Evolutionary conservation across 1,140 invertebrate species (phyloP), one percentile per base, ranked within the genome.

Genomic region (Eulimnadia texana): DNA sequence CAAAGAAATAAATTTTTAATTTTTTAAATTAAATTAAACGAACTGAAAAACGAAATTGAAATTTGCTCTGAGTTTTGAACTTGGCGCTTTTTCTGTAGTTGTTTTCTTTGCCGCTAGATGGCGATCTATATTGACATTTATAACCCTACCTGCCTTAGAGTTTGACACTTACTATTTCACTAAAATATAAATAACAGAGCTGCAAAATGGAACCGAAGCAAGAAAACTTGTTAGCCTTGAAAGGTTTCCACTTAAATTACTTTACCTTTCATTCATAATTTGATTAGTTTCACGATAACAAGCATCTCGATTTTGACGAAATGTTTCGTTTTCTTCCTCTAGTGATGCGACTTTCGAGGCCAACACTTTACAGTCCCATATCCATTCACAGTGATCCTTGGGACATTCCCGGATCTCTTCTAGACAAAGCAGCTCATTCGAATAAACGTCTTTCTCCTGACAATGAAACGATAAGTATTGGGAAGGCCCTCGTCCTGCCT

Each of bases 401-500:
- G 33, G 33, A 42, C 16, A 42, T 42, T 16, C 6, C 33, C 6
- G 33, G 6, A 16, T 42, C 33, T 6, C 16, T 42, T 6, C 33
- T 42, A 16, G 16, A 42, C 33, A 6, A 16, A 42, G 16, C 33
- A 6, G 33, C 33, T 16, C 33, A 42, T 16, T 42, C 33, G 16
- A 42, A 42, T 16, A 42, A 16, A 16, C 33, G 6, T 9, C 33
- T 42, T 9, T 42, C 33, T 16, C 33, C 6, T 6, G 33, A 42
- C 6, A 42, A 9, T 42, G 33, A 42, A 16, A 9, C 33, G 6
- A 16, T 42, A 6, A 42, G 33, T 16, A 6, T 42, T 9, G 33
- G 33, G 16, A 42, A 42, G 6, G 33, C 33, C 6, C 77, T 98
- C 63, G 78, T 96, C 29, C 74, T 97, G 25, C 94, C 95, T 47